Evolutionary conservation across 2,113 vertebrate genomes (phyloP).

Genomic region (Gorsachius goisagi): DNA sequence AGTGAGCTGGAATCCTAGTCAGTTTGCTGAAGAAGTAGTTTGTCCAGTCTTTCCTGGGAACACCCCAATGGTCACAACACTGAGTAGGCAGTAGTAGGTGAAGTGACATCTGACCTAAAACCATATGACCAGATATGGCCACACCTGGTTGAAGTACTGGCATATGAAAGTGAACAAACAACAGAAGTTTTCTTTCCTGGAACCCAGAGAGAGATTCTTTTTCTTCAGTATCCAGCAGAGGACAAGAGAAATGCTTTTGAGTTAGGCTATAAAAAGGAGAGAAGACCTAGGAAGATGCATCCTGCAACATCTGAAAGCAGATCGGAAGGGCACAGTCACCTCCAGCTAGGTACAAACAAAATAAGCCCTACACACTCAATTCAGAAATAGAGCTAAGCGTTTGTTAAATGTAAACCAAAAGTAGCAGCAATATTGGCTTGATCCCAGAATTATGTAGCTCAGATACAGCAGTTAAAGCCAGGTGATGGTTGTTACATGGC

Average conservation of each 20-base stretch:
- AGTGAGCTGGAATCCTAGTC: not conserved
- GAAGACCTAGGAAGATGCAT: not conserved
- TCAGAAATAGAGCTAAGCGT: not conserved
- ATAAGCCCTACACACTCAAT: not conserved
- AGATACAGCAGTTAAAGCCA: not conserved
- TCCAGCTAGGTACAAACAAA: not conserved
- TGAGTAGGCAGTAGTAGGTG: not conserved
- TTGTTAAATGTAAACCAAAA: not conserved
- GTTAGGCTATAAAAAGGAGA: not conserved
- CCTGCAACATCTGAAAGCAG: not conserved
- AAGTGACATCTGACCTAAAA: not conserved
- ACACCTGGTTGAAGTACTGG: not conserved
- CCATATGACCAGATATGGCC: accelerated
- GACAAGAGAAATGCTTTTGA: not conserved
- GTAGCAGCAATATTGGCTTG: not conserved
- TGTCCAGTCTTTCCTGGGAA: not conserved
- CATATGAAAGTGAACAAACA: not conserved
- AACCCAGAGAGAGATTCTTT: not conserved
- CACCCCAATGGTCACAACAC: not conserved
- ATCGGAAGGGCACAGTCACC: not conserved
- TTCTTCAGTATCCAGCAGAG: not conserved
- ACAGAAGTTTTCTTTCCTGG: not conserved
- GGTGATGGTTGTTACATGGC: not conserved
- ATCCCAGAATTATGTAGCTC: not conserved
- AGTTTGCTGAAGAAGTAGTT: not conserved